A percentile compares a stretch with the other conserved stretches of the same genome.
phyloP scores from a whole-genome alignment of 1,140 invertebrate genomes.

The Panonychus citri region DNA sequence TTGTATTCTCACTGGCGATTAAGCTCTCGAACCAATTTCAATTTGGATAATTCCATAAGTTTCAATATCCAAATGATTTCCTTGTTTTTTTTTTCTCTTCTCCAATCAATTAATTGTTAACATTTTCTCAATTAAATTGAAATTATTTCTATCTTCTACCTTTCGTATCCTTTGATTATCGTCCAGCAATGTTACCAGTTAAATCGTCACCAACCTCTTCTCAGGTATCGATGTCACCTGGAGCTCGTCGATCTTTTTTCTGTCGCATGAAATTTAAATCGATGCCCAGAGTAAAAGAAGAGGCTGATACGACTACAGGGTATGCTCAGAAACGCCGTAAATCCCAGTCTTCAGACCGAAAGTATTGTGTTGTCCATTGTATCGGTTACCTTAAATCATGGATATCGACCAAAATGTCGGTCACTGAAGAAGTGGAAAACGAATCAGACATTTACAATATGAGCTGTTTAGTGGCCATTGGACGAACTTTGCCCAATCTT shows the following conservation, averaged over 20 bases:
- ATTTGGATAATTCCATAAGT: too few relatives aligned
- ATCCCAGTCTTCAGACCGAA: constrained; percentile 38
- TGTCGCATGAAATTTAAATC: constrained; percentile 68
- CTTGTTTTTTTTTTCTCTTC: too few relatives aligned
- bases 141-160: too few relatives aligned
- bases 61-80: too few relatives aligned
- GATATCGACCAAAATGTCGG: constrained; percentile 45
- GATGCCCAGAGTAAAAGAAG: constrained; percentile 38
- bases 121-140: not conserved
- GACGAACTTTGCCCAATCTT: constrained; percentile 11
- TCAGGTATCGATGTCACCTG: constrained; percentile 46
- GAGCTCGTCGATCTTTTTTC: constrained; percentile 69
- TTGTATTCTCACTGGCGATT: too few relatives aligned
- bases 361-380: constrained; percentile 57
- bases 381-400: constrained; percentile 79
- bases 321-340: constrained; percentile 36
- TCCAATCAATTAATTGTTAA: not conserved
- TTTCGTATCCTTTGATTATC: not conserved
- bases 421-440: constrained; percentile 28
- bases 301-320: constrained; percentile 36
- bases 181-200: constrained; percentile 62
- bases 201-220: constrained; percentile 30
- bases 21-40: too few relatives aligned
- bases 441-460: constrained; percentile 44
- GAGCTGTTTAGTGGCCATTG: constrained; percentile 37